These are phyloP conservation scores for Ictidomys tridecemlineatus DNA, from an alignment of 2,113 vertebrate species.

Conservation along the genomic window DNA sequence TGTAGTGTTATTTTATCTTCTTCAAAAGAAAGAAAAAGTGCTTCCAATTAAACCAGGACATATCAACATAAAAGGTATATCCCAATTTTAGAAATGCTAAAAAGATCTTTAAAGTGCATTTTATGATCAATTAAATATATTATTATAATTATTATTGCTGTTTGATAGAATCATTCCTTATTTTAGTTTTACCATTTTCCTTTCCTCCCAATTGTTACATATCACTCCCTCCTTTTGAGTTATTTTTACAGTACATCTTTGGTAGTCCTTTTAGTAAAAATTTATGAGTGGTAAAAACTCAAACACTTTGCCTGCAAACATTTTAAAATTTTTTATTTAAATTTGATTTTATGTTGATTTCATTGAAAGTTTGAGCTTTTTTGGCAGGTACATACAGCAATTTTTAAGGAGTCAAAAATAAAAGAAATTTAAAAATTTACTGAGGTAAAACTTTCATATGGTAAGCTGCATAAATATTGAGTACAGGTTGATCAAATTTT, in stretches of 20 bases:
- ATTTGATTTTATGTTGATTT: background rate
- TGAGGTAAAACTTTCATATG: background rate
- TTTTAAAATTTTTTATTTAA: background rate
- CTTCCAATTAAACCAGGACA: background rate
- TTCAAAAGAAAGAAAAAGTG: conserved; percentile 10
- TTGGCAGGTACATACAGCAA: background rate
- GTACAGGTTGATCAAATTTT: background rate
- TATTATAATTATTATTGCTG: background rate
- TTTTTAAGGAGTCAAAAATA: background rate
- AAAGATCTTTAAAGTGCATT: background rate
- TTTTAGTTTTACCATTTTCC: background rate
- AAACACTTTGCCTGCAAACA: background rate
- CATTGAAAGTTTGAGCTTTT: background rate
- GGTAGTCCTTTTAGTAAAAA: background rate
- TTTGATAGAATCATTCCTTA: background rate
- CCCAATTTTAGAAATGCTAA: conserved; percentile 38
- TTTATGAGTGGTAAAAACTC: background rate
- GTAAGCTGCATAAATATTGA: background rate
- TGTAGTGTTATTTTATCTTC: background rate
- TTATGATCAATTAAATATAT: background rate
- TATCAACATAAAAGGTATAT: background rate
- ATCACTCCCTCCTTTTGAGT: background rate
- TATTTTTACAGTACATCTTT: conserved; percentile 12
- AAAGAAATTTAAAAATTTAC: background rate
- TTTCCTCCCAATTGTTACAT: conserved; percentile 37